Evolutionary conservation across 2,113 vertebrate genomes (phyloP).

Genomic region (Puma concolor): DNA sequence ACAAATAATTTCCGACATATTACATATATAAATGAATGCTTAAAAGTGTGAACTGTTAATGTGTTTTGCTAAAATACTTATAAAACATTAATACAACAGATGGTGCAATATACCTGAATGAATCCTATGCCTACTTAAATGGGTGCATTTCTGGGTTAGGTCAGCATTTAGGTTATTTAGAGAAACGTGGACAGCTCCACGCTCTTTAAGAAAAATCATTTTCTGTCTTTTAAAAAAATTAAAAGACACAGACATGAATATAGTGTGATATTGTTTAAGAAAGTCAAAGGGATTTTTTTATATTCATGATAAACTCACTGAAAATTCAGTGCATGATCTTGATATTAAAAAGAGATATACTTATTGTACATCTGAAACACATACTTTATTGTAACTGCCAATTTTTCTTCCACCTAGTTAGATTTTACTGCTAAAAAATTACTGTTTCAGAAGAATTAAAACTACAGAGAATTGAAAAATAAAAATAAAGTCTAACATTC

Average conservation of each 20-base stretch:
- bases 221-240: background rate
- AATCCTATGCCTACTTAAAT: background rate
- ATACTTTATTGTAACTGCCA: background rate
- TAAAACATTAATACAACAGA: background rate
- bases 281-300: background rate
- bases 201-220: background rate
- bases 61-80: background rate
- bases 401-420: background rate
- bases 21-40: background rate
- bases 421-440: background rate
- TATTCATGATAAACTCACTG: background rate
- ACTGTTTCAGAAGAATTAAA: background rate
- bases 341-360: background rate
- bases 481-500: slow-evolving; percentile 19
- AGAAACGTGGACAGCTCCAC: background rate
- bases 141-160: background rate
- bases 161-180: background rate
- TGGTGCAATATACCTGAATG: background rate
- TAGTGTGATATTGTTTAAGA: background rate
- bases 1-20: background rate
- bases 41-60: background rate
- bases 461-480: background rate
- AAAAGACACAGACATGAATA: background rate
- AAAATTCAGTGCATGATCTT: background rate
- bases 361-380: background rate